These are phyloP conservation scores for Chloromyia formosa DNA, from an alignment of 2,888 invertebrate species.

Conservation along the genomic window DNA sequence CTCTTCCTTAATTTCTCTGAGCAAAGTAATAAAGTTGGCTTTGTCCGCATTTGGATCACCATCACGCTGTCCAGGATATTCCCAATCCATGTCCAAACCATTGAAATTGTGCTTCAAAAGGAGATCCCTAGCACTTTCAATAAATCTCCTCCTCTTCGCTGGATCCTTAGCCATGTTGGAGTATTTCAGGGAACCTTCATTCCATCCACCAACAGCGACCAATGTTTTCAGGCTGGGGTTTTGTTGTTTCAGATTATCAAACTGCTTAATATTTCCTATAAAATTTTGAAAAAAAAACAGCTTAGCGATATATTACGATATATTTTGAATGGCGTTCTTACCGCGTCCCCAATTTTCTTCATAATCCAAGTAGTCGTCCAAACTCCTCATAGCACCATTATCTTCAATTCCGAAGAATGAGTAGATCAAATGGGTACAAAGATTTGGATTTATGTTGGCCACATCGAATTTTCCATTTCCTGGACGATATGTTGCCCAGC, in stretches of 20 bases:
- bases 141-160: conserved; percentile 55
- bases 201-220: conserved; percentile 65
- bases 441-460: conserved; percentile 70
- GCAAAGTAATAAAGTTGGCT: conserved; percentile 55
- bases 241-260: conserved; percentile 60
- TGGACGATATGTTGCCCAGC: conserved; percentile 77
- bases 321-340: too few species aligned
- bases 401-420: conserved; percentile 73
- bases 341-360: conserved; percentile 70
- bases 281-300: too few species aligned
- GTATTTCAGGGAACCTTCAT: conserved; percentile 66
- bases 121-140: conserved; percentile 56
- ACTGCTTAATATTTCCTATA: conserved; percentile 59
- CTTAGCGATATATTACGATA: too few species aligned
- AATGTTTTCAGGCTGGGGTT: conserved; percentile 63
- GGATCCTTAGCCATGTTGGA: conserved; percentile 63
- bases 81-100: conserved; percentile 72
- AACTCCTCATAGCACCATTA: conserved; percentile 66
- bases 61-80: conserved; percentile 67
- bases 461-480: conserved; percentile 74
- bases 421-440: conserved; percentile 82
- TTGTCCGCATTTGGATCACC: conserved; percentile 58
- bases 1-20: conserved; percentile 57
- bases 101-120: conserved; percentile 64
- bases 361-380: conserved; percentile 73